phyloP scores from a whole-genome alignment of 1,140 invertebrate genomes.

The Drosophila navojoa region DNA sequence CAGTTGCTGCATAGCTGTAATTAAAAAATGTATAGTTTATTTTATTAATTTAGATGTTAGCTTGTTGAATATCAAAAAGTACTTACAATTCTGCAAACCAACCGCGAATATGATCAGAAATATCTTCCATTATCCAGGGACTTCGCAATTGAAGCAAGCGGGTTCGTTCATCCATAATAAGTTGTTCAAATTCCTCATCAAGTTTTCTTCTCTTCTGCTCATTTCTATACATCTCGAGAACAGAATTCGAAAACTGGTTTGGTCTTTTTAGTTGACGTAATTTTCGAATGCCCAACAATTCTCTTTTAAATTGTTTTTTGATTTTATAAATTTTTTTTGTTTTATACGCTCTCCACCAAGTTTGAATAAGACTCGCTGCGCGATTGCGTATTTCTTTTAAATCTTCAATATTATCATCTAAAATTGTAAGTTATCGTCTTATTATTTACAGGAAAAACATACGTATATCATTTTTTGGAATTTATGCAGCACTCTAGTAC shows the following conservation, averaged over 20 bases:
- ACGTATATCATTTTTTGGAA: too few relatives aligned
- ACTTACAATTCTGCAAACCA: conserved; percentile 87
- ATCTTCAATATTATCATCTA: conserved; percentile 11
- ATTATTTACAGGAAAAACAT: too few relatives aligned
- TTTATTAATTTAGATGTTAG: too few relatives aligned
- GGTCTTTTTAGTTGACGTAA: conserved; percentile 64
- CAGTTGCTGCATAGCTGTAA: conserved; percentile 83
- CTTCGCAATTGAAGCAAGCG: conserved; percentile 85
- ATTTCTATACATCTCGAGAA: conserved; percentile 84
- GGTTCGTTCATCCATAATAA: conserved; percentile 85
- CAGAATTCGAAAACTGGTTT: conserved; percentile 37
- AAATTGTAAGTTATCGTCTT: not conserved
- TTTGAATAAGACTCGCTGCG: conserved; percentile 85
- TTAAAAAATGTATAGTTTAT: not conserved
- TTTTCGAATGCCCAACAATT: conserved; percentile 83
- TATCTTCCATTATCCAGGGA: conserved; percentile 88
- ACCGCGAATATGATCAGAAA: conserved; percentile 87
- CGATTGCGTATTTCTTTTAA: conserved; percentile 12
- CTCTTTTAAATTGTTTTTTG: conserved; percentile 76
- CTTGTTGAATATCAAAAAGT: not conserved
- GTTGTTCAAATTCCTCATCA: conserved; percentile 84
- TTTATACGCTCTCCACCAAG: conserved; percentile 84
- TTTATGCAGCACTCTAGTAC: too few relatives aligned
- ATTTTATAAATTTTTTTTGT: conserved; percentile 73
- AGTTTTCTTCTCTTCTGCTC: conserved; percentile 63